Evolutionary conservation across 2,113 vertebrate species (phyloP).

Genomic region (Alligator sinensis): DNA sequence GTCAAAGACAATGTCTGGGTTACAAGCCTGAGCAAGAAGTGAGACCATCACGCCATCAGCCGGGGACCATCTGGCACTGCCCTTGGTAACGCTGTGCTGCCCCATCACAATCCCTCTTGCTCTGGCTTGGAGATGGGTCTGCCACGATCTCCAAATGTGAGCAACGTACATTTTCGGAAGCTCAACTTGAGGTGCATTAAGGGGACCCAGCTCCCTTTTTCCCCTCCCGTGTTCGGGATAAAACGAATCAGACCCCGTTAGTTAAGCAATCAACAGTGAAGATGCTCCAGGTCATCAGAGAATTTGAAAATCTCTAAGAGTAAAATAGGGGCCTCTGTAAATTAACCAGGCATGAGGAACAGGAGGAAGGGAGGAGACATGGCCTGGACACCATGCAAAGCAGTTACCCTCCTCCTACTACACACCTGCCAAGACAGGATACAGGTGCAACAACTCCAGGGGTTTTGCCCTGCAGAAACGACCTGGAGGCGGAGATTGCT

Average conservation of each 20-base stretch:
- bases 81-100: background rate
- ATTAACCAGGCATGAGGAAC: rapidly evolving
- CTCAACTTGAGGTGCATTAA: background rate
- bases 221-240: background rate
- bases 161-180: background rate
- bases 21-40: background rate
- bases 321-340: background rate
- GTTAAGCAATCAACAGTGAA: background rate
- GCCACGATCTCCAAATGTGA: background rate
- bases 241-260: background rate
- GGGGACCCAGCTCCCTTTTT: background rate
- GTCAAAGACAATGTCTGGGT: background rate
- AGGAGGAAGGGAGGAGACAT: background rate
- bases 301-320: background rate
- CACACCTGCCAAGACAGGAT: background rate
- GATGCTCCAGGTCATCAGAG: rapidly evolving
- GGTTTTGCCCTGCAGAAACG: background rate
- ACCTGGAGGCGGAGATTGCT: background rate
- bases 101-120: background rate
- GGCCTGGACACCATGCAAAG: background rate
- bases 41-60: background rate
- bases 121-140: background rate
- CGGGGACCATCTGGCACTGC: background rate
- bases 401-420: too few species aligned
- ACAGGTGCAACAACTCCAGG: background rate